A percentile compares a stretch with the other conserved stretches of the same genome.
phyloP scores from a whole-genome alignment of 92 coral and sea anemone species.

The Bergia puertoricense region DNA sequence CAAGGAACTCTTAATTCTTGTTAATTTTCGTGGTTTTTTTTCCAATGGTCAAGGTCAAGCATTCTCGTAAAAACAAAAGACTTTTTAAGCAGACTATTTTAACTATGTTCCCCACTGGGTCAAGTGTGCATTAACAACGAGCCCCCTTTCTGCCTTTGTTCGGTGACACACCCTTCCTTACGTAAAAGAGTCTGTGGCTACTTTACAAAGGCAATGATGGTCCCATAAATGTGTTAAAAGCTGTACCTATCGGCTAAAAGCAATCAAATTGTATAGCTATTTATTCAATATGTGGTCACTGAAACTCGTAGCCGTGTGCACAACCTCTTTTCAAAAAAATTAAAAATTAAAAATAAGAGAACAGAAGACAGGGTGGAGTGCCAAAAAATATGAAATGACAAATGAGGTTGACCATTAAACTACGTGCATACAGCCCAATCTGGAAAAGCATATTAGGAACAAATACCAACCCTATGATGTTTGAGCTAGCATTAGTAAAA shows the following conservation, averaged over 20 bases:
- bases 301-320: background rate
- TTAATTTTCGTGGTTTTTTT: background rate
- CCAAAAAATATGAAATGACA: background rate
- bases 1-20: slow-evolving; percentile 11
- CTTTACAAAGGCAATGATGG: background rate
- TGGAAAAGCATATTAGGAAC: background rate
- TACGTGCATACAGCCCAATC: background rate
- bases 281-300: background rate
- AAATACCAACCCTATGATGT: background rate
- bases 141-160: slow-evolving; percentile 11
- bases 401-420: background rate
- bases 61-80: slow-evolving; percentile 7
- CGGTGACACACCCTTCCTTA: slow-evolving; percentile 28
- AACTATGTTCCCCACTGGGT: slow-evolving; percentile 1
- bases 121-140: background rate
- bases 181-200: background rate
- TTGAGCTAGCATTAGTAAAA: slow-evolving; percentile 3
- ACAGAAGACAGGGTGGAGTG: background rate
- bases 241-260: background rate
- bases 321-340: background rate
- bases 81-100: background rate
- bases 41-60: slow-evolving; percentile 1
- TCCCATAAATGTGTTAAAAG: background rate
- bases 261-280: background rate
- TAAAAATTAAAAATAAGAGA: background rate